Evolutionary conservation across 2,113 vertebrate genomes (phyloP), one percentile per base, ranked within the genome.

Genomic region (Alectura lathami): DNA sequence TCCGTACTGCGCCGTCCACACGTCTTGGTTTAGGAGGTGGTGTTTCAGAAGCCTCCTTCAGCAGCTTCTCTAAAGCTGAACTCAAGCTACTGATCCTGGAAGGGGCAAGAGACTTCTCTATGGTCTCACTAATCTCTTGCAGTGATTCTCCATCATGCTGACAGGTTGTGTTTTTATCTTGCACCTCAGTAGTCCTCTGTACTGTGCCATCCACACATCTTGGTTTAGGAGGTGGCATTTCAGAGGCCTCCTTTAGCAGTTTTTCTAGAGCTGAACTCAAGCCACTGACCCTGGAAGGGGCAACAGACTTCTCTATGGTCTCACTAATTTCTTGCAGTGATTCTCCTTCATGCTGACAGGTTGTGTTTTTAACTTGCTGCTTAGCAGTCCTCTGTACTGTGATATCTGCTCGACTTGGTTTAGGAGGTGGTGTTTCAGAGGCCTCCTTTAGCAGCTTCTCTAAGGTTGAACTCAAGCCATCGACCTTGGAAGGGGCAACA

Each of bases 111-210:
- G 88, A 96, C 21, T 43, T 43, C 42, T 72, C 96, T 59, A 45
- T n/a, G 27, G 23, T 86, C 59, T 97, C 96, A 40, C 5, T 17
- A 23, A 95, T 40, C 88, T 95, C 96, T 72, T 89, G 66, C 2
- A 0, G 47, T 38, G 62, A 6, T 5, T 43, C 48, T 8, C 8
- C 9, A 43, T 24, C n/a, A 36, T 6, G 13, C 12, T 76, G 1
- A 27, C 23, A 40, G 26, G 17, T 27, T 5, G 5, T 77, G 6
- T 10, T 21, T 89, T 53, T 45, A 48, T 6, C 7, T 27, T 75
- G 11, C 13, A 29, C 4, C n/a, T 53, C 83, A 18, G n/a, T 29
- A 63, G 17, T 32, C 1, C 64, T 27, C 2, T 0, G 16, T 8
- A 10, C 17, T 8, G 10, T 26, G 5, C 26, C 6, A 11, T 29